These are phyloP conservation scores for Galbula dea DNA, from an alignment of 2,113 vertebrate genomes.

Conservation along the genomic window DNA sequence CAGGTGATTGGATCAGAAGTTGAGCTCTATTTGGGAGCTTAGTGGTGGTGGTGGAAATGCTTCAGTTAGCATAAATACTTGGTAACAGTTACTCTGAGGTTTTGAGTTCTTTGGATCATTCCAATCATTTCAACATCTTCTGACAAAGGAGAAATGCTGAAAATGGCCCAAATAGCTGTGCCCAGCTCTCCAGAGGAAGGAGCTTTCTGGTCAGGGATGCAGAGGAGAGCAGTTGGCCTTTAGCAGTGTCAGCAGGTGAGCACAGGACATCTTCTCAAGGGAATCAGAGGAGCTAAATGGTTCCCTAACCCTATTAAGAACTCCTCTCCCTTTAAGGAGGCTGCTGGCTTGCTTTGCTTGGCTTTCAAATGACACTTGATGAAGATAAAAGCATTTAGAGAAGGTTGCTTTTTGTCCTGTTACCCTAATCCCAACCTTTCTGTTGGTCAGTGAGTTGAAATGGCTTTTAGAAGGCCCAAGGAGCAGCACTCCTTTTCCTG, in stretches of 20 bases:
- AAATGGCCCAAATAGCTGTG: neutral
- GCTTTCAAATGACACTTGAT: neutral
- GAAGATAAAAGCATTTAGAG: neutral
- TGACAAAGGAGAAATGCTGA: neutral
- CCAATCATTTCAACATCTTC: neutral
- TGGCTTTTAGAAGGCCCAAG: neutral
- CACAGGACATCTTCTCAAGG: neutral
- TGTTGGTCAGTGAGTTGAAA: neutral
- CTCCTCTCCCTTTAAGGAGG: neutral
- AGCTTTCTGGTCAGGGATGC: neutral
- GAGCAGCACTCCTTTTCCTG: fast-evolving
- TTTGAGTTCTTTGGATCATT: no score
- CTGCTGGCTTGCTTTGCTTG: neutral
- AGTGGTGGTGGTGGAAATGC: fast-evolving
- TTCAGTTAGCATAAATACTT: neutral
- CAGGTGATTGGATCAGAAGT: neutral
- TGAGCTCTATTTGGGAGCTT: neutral
- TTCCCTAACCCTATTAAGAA: neutral
- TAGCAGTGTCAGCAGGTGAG: neutral
- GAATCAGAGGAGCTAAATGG: neutral
- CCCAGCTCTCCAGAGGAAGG: neutral
- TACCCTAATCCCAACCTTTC: neutral
- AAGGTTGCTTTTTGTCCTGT: neutral
- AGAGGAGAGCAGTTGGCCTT: neutral
- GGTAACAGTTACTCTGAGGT: neutral